These are phyloP conservation scores for Lordiphosa stackelbergi DNA, from an alignment of 1,140 invertebrate species.

Conservation along the genomic window DNA sequence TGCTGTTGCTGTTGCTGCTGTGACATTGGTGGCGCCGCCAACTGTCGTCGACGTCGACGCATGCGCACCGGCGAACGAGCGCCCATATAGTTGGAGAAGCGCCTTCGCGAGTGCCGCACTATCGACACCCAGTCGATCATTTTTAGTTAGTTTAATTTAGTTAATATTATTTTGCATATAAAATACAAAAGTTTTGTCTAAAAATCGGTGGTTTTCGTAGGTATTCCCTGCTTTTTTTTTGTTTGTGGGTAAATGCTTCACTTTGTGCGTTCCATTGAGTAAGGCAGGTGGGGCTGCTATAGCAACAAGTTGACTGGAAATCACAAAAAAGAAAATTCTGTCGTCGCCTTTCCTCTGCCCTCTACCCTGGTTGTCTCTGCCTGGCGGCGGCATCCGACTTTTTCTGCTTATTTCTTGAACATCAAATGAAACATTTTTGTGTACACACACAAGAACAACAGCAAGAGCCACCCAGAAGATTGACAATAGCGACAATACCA, in stretches of 20 bases:
- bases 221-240: slow-evolving; percentile 15
- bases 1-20: slow-evolving; percentile 36
- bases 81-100: slow-evolving; percentile 86
- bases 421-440: too few species aligned
- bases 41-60: slow-evolving; percentile 78
- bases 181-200: slow-evolving; percentile 2
- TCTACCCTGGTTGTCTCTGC: too few species aligned
- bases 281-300: too few species aligned
- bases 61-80: slow-evolving; percentile 81
- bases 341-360: too few species aligned
- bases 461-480: too few species aligned
- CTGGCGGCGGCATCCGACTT: too few species aligned
- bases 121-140: slow-evolving; percentile 91
- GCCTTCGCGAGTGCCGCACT: slow-evolving; percentile 83
- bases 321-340: too few species aligned
- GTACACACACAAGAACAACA: too few species aligned
- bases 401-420: too few species aligned
- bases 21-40: slow-evolving; percentile 52
- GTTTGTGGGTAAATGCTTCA: background rate
- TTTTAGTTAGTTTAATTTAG: slow-evolving; percentile 6
- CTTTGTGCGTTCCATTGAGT: background rate
- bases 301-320: too few species aligned
- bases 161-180: slow-evolving; percentile 3
- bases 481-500: too few species aligned
- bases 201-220: slow-evolving; percentile 25